Evolutionary conservation across 2,888 invertebrate genomes (phyloP).

Genomic region (Chirona hameri): DNA sequence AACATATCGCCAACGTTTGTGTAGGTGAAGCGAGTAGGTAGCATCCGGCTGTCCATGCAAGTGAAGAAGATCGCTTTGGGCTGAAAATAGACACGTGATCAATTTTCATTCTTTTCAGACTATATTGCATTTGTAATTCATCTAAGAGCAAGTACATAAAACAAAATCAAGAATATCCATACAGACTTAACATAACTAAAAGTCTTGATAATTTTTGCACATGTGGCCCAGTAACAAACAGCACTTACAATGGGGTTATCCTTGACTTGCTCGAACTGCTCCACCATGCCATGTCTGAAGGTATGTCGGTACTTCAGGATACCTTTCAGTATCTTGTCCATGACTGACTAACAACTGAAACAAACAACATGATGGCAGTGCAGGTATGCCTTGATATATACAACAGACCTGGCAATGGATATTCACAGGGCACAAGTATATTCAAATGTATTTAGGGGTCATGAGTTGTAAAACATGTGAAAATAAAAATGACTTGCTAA

Average conservation of each 20-base stretch:
- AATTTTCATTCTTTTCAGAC: no score
- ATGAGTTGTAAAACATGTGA: no score
- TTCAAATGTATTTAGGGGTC: no score
- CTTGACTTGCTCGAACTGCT: slow-evolving; percentile 83
- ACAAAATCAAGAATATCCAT: background rate
- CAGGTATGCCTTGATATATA: no score
- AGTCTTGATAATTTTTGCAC: no score
- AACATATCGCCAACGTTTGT: slow-evolving; percentile 97
- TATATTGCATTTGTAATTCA: no score
- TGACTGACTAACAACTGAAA: slow-evolving; percentile 45
- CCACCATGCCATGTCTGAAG: slow-evolving; percentile 79
- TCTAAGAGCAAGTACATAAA: no score
- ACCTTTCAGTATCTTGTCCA: slow-evolving; percentile 84
- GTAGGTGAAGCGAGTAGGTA: slow-evolving; percentile 91
- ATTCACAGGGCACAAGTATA: no score
- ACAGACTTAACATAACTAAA: background rate
- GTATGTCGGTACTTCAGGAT: slow-evolving; percentile 83
- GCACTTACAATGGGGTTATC: slow-evolving; percentile 74
- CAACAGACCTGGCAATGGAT: no score
- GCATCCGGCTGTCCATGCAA: slow-evolving; percentile 97
- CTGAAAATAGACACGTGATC: slow-evolving; percentile 54
- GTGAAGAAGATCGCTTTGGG: slow-evolving; percentile 96
- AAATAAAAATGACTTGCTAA: no score
- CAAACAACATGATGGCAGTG: no score
- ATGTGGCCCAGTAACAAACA: background rate